Base-by-base conservation (phyloP, 30 jellyfish, hydroid and myxozoan species). In the Hydractinia echinata region DNA sequence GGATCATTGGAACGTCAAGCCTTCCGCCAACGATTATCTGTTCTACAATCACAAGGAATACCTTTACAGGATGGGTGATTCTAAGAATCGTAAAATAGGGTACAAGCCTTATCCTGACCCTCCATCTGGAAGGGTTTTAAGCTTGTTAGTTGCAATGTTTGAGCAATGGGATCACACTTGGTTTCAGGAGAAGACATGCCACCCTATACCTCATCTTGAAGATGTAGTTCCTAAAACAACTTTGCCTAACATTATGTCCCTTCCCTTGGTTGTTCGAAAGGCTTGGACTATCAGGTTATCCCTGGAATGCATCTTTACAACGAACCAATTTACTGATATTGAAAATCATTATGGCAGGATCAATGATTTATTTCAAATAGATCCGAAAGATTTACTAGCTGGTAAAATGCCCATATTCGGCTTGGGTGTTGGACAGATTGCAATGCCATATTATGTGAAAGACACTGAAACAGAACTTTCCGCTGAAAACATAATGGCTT, bases 131-230 rank as follows among this genome's bases (percentile, higher is more conserved):
- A 44, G 84, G 54, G 51, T 76, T 50, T 16, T 76, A 49, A 79
- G 54, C 30, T 79, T 76, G 0, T 8, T 61, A 4, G 51, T 20
- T 48, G 21, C 21, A 4, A 76, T 54, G 79, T 76, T 76, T 76
- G 84, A 76, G 30, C 48, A 76, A 48, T 76, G 84, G 84, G 84
- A 76, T 48, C 79, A 76, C 54, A 76, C 84, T 11, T 76, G 84
- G 84, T 76, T 76, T 54, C 82, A 76, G 15, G 79, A 79, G 54
- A 76, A 79, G 54, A 51, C 19, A 7, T 79, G 79, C 18, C 79
- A 76, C 11, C 81, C 81, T 5, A 55, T 76, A 20, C 84, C 84
- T 51, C 84, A 76, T 54, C 18, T 76, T 79, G 76, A 50, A 7
- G 54, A 51, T 6, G 48, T 51, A 5, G 51, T 4, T 8, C 21